Conservation (phyloP, 2,113 vertebrate genomes). For the Gnathonemus echidnorhynchus region DNA sequence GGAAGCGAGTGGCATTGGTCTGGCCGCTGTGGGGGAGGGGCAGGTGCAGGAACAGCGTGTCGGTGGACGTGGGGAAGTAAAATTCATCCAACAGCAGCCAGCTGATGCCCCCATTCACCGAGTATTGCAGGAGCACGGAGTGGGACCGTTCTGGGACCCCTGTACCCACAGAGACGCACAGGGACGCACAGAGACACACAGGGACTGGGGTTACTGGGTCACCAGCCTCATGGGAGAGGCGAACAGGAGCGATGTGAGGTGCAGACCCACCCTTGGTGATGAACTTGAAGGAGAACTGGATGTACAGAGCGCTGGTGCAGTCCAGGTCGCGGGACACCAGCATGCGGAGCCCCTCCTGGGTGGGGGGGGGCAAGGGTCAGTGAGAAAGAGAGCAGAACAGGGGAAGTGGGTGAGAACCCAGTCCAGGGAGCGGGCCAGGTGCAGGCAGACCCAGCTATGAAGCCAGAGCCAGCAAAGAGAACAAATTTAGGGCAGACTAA, state of each 20-base stretch:
- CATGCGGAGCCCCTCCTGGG: conserved; percentile 88
- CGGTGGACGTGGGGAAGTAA: conserved; percentile 88
- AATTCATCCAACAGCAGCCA: conserved; percentile 95
- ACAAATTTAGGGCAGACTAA: background rate
- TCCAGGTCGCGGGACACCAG: conserved; percentile 88
- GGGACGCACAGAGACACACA: background rate
- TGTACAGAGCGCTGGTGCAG: conserved; percentile 82
- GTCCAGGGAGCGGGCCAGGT: background rate
- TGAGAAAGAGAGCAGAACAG: background rate
- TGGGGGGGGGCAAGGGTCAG: conserved; percentile 7
- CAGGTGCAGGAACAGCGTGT: conserved; percentile 85
- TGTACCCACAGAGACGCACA: conserved; percentile 40
- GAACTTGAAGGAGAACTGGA: conserved; percentile 95
- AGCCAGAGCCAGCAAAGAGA: no score
- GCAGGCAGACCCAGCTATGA: background rate
- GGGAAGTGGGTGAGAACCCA: background rate
- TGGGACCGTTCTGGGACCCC: conserved; percentile 91
- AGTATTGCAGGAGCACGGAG: conserved; percentile 89
- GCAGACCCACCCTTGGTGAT: conserved; percentile 80
- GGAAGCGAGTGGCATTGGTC: conserved; percentile 83
- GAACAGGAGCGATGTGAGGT: background rate
- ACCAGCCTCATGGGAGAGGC: background rate
- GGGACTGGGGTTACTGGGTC: background rate
- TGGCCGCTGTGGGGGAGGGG: conserved; percentile 79
- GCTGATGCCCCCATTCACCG: conserved; percentile 85